Conservation (phyloP, 1,140 invertebrate genomes). For the Drosophila obscura region DNA sequence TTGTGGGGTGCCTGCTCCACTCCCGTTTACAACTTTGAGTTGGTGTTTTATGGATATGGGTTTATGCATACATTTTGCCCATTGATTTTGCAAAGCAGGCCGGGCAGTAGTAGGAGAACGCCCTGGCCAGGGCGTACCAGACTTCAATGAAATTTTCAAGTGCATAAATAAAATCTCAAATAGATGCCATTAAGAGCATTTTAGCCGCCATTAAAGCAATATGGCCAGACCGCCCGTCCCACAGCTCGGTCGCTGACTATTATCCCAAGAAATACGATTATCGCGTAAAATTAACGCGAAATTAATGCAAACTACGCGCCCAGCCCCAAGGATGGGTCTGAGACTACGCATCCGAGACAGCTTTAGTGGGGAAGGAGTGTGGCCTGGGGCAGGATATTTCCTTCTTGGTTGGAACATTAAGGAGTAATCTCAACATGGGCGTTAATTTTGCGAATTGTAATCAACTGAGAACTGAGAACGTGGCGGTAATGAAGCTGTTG, state of each 20-base stretch:
- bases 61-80: constrained; percentile 26
- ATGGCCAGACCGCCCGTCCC: constrained; percentile 49
- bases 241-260: constrained; percentile 21
- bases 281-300: constrained; percentile 78
- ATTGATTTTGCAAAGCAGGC: background rate
- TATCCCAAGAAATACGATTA: constrained; percentile 73
- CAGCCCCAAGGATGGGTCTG: constrained; percentile 15
- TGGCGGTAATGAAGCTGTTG: constrained; percentile 62
- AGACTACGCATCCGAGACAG: background rate
- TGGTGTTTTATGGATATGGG: no score
- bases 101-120: no score
- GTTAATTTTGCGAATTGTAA: constrained; percentile 67
- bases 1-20: no score
- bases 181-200: constrained; percentile 77
- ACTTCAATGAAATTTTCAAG: constrained; percentile 72
- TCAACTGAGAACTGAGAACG: constrained; percentile 44
- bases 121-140: background rate
- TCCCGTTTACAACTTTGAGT: no score
- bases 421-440: constrained; percentile 63
- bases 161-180: constrained; percentile 81
- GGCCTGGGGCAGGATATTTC: constrained; percentile 11
- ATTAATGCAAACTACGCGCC: constrained; percentile 78
- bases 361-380: background rate
- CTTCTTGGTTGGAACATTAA: constrained; percentile 44
- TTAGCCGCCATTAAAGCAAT: constrained; percentile 80